Conservation (phyloP, 37 sponge, comb jelly and placozoan genomes). For the Spongilla lacustris region DNA sequence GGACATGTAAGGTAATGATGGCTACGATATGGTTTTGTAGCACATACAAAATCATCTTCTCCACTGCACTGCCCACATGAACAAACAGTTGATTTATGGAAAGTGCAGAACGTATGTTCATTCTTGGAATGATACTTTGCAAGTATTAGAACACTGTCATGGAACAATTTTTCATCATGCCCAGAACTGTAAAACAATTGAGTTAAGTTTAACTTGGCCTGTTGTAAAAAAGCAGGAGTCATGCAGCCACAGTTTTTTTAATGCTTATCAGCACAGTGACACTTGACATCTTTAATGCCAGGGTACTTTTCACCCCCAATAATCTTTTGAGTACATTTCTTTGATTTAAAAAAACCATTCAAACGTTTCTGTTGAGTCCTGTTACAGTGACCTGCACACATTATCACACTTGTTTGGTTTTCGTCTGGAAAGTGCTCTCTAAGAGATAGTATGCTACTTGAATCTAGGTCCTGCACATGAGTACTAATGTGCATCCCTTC, state of each 20-base stretch:
- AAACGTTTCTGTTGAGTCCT: conserved; percentile 24
- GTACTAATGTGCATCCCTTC: conserved; percentile 8
- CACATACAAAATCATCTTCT: no score
- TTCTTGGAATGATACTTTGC: no score
- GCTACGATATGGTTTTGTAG: no score
- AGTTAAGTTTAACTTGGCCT: no score
- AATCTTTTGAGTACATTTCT: not conserved
- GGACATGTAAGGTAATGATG: no score
- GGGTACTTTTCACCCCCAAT: not conserved
- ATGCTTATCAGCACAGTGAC: conserved; percentile 16
- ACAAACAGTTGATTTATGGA: no score
- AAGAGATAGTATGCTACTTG: conserved; percentile 2
- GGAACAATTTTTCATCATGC: no score
- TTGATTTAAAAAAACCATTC: not conserved
- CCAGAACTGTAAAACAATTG: no score
- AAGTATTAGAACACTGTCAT: no score
- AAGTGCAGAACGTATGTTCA: no score
- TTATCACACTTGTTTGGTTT: not conserved
- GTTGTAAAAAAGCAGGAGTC: not conserved
- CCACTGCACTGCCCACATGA: no score
- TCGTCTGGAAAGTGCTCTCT: not conserved
- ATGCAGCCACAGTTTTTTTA: conserved; percentile 22
- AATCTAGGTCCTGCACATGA: conserved; percentile 38
- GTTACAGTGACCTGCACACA: conserved; percentile 48
- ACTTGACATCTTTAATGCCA: conserved; percentile 10